Conservation (phyloP, 2,888 invertebrate genomes). For the Cephus pygmeus region DNA sequence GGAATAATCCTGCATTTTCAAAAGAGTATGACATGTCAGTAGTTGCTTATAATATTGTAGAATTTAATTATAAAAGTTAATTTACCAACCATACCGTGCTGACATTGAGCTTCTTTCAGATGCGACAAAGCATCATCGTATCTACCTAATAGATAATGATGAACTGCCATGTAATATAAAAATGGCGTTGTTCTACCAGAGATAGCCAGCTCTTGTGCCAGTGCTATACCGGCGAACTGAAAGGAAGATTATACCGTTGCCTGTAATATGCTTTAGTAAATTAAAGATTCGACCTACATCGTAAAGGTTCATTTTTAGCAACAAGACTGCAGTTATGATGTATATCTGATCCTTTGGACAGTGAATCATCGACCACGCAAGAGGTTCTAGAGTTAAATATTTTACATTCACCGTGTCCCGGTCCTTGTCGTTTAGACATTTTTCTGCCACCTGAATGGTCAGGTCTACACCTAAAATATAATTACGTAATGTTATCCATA, state of each 20-base stretch:
- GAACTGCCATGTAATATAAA: constrained; percentile 49
- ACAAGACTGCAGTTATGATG: constrained; percentile 33
- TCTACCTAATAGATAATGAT: constrained; percentile 42
- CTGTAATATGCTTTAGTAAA: neutral
- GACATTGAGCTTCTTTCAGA: constrained; percentile 38
- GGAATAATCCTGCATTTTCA: constrained; percentile 43
- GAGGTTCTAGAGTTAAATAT: constrained; percentile 36
- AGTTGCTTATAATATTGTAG: neutral
- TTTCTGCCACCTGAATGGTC: constrained; percentile 40
- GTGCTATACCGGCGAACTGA: constrained; percentile 48
- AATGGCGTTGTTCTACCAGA: constrained; percentile 34
- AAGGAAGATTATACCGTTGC: neutral
- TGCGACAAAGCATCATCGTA: constrained; percentile 44
- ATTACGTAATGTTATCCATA: neutral
- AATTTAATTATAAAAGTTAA: neutral
- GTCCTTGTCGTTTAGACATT: constrained; percentile 41
- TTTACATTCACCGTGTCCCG: constrained; percentile 19
- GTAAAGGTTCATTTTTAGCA: constrained; percentile 46
- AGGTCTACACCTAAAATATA: constrained; percentile 42
- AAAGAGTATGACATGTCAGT: neutral
- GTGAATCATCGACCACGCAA: constrained; percentile 46
- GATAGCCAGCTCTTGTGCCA: constrained; percentile 43
- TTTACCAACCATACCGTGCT: constrained; percentile 44
- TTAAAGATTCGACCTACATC: constrained; percentile 35
- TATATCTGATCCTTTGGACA: constrained; percentile 38